These are phyloP conservation scores for Globia sparganii DNA, from an alignment of 2,888 invertebrate genomes.

Conservation along the genomic window DNA sequence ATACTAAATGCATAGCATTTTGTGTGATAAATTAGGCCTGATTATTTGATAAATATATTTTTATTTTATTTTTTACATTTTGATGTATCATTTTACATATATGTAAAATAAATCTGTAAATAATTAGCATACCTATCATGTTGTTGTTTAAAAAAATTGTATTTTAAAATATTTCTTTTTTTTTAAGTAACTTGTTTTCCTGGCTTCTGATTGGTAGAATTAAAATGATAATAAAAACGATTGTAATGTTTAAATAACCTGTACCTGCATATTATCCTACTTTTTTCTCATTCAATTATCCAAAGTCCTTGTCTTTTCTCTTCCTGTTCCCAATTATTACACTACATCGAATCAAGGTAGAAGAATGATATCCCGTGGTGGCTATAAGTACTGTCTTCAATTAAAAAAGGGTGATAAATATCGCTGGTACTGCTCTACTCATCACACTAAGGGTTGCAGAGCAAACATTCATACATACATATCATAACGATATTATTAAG, in stretches of 20 bases:
- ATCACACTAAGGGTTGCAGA: slow-evolving; percentile 62
- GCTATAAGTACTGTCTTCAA: slow-evolving; percentile 30
- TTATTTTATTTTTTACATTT: neutral
- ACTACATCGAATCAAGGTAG: slow-evolving; percentile 28
- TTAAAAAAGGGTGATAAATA: slow-evolving; percentile 16
- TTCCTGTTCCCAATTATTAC: slow-evolving; percentile 8
- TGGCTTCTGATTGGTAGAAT: too few species aligned
- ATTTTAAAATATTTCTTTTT: neutral
- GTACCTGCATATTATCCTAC: neutral
- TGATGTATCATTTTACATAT: neutral
- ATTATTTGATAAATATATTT: neutral
- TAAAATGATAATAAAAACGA: neutral
- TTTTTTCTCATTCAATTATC: neutral
- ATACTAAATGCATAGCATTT: neutral
- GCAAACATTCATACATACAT: slow-evolving; percentile 46
- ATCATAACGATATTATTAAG: slow-evolving; percentile 1
- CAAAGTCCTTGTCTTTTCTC: neutral
- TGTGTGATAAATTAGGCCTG: neutral
- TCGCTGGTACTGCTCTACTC: slow-evolving; percentile 67
- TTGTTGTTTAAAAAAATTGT: neutral
- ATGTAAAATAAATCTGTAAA: slow-evolving; percentile 25
- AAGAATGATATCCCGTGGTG: slow-evolving; percentile 25
- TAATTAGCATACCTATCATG: slow-evolving; percentile 11
- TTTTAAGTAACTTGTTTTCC: neutral
- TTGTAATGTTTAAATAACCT: neutral